phyloP scores from a whole-genome alignment of 64 coral and sea anemone species.

The Astreopora myriophthalma region DNA sequence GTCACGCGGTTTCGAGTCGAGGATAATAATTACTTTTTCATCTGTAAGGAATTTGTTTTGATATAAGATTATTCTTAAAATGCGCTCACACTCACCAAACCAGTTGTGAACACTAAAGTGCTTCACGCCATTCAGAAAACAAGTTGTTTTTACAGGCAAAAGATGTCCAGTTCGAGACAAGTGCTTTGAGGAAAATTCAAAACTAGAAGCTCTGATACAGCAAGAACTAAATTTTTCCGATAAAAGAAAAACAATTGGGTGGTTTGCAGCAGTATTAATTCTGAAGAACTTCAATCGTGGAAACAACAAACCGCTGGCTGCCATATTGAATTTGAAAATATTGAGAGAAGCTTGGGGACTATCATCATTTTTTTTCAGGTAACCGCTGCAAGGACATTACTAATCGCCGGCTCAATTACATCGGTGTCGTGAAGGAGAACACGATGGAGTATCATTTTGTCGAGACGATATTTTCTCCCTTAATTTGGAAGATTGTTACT shows the following conservation, averaged over 20 bases:
- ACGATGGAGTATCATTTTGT: not conserved
- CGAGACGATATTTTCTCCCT: conserved; percentile 13
- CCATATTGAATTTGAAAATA: conserved; percentile 13
- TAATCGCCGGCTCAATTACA: not conserved
- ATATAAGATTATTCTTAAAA: too few species aligned
- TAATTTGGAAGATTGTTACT: conserved; percentile 45
- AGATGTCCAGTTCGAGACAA: not conserved
- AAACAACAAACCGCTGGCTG: not conserved
- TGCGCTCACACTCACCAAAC: conserved; percentile 20
- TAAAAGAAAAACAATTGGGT: not conserved
- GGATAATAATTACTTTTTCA: too few species aligned
- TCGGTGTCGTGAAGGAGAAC: not conserved
- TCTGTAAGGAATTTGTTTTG: too few species aligned
- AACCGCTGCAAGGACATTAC: not conserved
- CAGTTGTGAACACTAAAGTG: not conserved
- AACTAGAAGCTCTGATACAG: not conserved
- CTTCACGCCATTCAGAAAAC: not conserved
- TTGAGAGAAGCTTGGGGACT: not conserved
- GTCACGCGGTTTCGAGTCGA: too few species aligned
- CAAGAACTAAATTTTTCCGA: not conserved
- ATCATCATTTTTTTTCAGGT: not conserved
- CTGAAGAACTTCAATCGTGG: not conserved
- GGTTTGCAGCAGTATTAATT: not conserved
- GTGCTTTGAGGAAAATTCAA: not conserved
- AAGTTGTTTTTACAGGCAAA: not conserved